Evolutionary conservation across 2,797 vertebrate species (phyloP).

Genomic region (Cichlasoma orientale): DNA sequence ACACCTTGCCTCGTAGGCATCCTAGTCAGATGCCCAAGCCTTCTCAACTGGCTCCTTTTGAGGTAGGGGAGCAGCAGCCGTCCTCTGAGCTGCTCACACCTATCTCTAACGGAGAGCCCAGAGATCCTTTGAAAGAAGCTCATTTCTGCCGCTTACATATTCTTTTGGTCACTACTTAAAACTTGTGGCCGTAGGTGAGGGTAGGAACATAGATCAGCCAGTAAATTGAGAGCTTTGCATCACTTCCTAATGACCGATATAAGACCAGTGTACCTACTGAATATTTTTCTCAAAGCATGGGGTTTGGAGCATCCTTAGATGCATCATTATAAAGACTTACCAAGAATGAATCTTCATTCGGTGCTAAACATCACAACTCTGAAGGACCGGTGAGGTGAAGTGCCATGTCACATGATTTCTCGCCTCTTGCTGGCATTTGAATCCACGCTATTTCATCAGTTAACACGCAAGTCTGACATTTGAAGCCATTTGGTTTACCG

Average conservation of each 20-base stretch:
- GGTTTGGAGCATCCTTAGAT: not conserved
- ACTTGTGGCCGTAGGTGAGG: not conserved
- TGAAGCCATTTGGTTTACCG: slow-evolving; percentile 21
- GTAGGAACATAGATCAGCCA: not conserved
- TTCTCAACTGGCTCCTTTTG: not conserved
- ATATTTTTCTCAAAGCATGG: not conserved
- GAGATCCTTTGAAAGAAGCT: not conserved
- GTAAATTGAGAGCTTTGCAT: not conserved
- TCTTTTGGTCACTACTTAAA: not conserved
- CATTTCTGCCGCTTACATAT: not conserved
- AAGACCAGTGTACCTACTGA: not conserved
- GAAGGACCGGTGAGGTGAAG: not conserved
- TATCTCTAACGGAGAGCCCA: not conserved
- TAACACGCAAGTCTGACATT: slow-evolving; percentile 8
- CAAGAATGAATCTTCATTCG: not conserved
- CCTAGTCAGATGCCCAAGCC: not conserved
- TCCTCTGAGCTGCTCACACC: not conserved
- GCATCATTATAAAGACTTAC: not conserved
- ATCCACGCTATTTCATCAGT: not conserved
- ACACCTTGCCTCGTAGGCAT: not conserved
- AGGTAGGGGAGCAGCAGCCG: not conserved
- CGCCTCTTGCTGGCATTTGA: not conserved
- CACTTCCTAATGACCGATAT: not conserved
- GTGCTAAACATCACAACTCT: not conserved
- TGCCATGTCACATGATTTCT: not conserved